These are phyloP conservation scores for Echinometra lucunter DNA, from an alignment of 53 echinoderm and acorn worm genomes.

Conservation along the genomic window DNA sequence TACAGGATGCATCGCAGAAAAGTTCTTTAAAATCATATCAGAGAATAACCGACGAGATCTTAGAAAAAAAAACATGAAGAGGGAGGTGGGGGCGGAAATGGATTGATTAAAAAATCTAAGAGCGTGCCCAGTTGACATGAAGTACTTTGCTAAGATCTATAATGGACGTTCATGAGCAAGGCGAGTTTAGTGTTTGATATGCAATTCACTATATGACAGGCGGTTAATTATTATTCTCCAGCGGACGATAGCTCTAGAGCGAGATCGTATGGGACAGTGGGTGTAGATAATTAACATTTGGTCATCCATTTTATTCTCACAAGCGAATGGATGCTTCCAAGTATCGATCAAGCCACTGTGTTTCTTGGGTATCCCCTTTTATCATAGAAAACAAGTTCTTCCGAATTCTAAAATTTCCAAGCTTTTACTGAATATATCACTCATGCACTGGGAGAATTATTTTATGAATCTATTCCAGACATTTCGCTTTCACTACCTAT, in stretches of 20 bases:
- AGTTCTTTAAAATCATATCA: neutral
- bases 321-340: neutral
- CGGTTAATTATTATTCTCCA: conserved; percentile 42
- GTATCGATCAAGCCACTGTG: neutral
- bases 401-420: too few relatives aligned
- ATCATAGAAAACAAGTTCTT: too few relatives aligned
- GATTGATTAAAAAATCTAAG: neutral
- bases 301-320: conserved; percentile 26
- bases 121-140: neutral
- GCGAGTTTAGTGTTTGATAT: conserved; percentile 46
- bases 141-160: neutral
- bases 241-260: neutral
- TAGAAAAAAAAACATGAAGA: neutral
- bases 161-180: conserved; percentile 19
- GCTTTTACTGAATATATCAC: neutral
- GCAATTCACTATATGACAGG: conserved; percentile 24
- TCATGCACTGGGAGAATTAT: neutral
- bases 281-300: conserved; percentile 49
- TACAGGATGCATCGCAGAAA: too few relatives aligned
- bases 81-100: neutral
- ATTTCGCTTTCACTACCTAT: neutral
- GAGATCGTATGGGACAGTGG: neutral
- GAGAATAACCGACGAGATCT: neutral
- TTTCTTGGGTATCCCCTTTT: neutral
- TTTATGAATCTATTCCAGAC: neutral